Evolutionary conservation across 1,140 invertebrate species (phyloP), one percentile per base, ranked within the genome.

Genomic region (Caenorhabditis tropicalis): DNA sequence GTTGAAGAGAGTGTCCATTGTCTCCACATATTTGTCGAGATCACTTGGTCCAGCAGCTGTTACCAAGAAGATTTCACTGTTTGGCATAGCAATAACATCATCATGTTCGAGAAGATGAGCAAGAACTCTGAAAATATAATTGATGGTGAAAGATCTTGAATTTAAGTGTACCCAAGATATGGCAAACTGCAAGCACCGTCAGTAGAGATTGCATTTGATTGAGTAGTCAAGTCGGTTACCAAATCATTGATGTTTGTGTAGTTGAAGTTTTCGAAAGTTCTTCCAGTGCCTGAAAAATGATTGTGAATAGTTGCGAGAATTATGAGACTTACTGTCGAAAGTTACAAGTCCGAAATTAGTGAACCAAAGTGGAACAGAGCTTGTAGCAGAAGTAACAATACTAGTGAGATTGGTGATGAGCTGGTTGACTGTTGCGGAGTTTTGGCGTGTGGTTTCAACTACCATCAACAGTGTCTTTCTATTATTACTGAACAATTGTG

Each of bases 41-140:
- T 86, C 85, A 27, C 9, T 27, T 36, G 82, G 70, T 43, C 56
- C 48, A 3, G 82, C 85, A 24, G 79, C 19, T 21, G 85, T 80
- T 0, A 86, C 74, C 19, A 86, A 21, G 43, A 84, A 31, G 19
- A 86, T 70, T 27, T 84, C 83, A 58, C 85, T 86, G 36, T 84
- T 86, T 15, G 82, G 82, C 19, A 27, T 48, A 19, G 79, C 70
- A 21, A 86, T 81, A 7, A 49, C 43, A 21, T 84, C 79, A 10
- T 85, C 31, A 10, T 79, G 74, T 12, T 33, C 39, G 3, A 79
- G 29, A 48, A 60, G 39, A 27, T 56, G 49, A 19, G 29, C 39
- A 70, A 82, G 33, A 48, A 80, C 70, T 33, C 83, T 81, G 46
- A 84, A 84, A 65, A 36, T 0, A 24, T 0, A 29, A 9, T 15